Percentiles rank a stretch among this genome's conserved stretches.
These are phyloP conservation scores for Zygothrica quintamaculata DNA, from an alignment of 2,888 invertebrate genomes.

Conservation along the genomic window DNA sequence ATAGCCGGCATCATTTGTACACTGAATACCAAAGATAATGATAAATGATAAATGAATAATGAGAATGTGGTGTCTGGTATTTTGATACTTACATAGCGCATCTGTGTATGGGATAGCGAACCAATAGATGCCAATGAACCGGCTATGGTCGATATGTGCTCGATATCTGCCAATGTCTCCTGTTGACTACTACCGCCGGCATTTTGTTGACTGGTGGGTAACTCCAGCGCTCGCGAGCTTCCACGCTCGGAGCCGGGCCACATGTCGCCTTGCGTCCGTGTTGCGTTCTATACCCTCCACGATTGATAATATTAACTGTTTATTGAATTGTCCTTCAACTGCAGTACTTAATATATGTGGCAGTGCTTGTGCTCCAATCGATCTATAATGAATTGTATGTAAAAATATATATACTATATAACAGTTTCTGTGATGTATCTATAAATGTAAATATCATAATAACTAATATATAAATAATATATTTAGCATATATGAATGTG, in stretches of 20 bases:
- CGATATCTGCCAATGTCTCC: constrained; percentile 88
- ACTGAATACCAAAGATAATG: constrained; percentile 73
- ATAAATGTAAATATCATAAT: too few relatives aligned
- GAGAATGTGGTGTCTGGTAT: not conserved
- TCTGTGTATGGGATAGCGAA: constrained; percentile 86
- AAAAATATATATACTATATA: too few relatives aligned
- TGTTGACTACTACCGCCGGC: constrained; percentile 83
- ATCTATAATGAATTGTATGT: too few relatives aligned
- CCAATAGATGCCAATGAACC: constrained; percentile 88
- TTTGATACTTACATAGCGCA: constrained; percentile 74
- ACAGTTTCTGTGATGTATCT: too few relatives aligned
- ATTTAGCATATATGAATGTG: too few relatives aligned
- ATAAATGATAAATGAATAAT: not conserved
- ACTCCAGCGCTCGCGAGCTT: constrained; percentile 82
- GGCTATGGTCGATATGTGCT: constrained; percentile 89
- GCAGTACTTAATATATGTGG: constrained; percentile 4
- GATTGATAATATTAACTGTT: constrained; percentile 19
- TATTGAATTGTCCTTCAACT: constrained; percentile 2
- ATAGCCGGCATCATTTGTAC: constrained; percentile 87
- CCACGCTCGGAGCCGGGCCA: constrained; percentile 82
- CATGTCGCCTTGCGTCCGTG: constrained; percentile 50
- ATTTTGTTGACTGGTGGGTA: constrained; percentile 77
- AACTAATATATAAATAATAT: too few relatives aligned
- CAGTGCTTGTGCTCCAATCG: constrained; percentile 13
- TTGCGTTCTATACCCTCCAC: constrained; percentile 49